Percentiles rank a stretch among this genome's conserved stretches.
Conservation (phyloP, 2,113 vertebrate species). For the Caracal caracal region DNA sequence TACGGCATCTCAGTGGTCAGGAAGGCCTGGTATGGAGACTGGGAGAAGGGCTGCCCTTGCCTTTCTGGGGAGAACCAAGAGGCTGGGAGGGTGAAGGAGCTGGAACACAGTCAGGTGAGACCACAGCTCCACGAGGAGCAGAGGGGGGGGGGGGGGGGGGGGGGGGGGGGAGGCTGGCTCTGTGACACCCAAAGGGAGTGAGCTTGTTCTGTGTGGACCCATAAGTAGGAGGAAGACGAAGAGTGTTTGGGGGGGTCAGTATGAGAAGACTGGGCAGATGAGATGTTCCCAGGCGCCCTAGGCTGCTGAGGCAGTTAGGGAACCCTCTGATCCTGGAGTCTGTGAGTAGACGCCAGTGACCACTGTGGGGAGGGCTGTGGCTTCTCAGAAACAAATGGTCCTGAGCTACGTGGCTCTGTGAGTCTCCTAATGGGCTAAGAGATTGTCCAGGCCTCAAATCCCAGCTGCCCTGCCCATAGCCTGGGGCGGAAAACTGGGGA, state of each 20-base stretch:
- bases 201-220: background rate
- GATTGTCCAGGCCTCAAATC: background rate
- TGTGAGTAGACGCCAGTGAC: background rate
- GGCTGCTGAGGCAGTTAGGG: background rate
- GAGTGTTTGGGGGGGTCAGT: background rate
- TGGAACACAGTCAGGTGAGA: background rate
- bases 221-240: background rate
- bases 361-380: background rate
- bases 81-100: background rate
- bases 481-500: background rate
- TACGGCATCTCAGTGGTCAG: background rate
- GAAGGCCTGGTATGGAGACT: background rate
- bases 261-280: background rate
- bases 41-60: background rate
- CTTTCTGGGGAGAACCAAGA: background rate
- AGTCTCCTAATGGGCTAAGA: background rate
- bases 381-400: background rate
- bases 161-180: background rate
- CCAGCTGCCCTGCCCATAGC: background rate
- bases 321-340: background rate
- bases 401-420: rapidly evolving
- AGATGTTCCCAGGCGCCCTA: background rate
- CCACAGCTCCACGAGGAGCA: background rate
- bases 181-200: background rate
- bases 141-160: too few relatives aligned